Conservation (phyloP, 2,797 vertebrate genomes). For the Neopelma chrysocephalum region DNA sequence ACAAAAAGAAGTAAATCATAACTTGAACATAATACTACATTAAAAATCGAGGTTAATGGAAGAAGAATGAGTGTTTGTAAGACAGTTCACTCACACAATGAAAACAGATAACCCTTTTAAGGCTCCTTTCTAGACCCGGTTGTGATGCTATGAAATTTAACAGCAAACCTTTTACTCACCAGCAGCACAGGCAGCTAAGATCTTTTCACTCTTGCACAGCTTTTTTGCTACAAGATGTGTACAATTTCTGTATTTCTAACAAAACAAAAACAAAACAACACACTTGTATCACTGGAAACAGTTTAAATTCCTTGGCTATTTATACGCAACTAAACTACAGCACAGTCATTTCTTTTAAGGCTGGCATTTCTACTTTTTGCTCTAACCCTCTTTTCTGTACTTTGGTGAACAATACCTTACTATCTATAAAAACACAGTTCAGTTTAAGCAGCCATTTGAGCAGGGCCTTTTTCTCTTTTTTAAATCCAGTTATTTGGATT, state of each 20-base stretch:
- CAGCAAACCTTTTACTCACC: constrained; percentile 77
- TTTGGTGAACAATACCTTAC: constrained; percentile 62
- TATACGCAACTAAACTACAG: neutral
- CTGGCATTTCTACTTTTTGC: neutral
- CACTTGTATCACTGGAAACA: neutral
- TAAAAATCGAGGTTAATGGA: neutral
- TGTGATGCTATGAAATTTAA: neutral
- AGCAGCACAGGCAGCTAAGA: constrained; percentile 91
- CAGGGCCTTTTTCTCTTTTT: constrained; percentile 66
- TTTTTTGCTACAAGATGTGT: constrained; percentile 89
- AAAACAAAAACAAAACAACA: neutral
- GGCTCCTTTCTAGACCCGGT: neutral
- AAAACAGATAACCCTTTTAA: neutral
- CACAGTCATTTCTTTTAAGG: neutral
- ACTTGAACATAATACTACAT: neutral
- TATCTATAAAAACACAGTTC: constrained; percentile 73
- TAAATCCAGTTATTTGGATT: constrained; percentile 81
- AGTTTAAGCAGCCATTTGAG: constrained; percentile 62
- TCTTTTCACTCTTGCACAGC: constrained; percentile 89
- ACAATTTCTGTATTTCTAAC: constrained; percentile 82
- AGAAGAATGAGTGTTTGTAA: neutral
- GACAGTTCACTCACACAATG: neutral
- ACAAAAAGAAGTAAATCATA: neutral
- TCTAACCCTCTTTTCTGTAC: neutral
- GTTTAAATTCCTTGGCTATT: neutral